Evolutionary conservation across 2,888 invertebrate genomes (phyloP).

Genomic region (Pammene fasciana): DNA sequence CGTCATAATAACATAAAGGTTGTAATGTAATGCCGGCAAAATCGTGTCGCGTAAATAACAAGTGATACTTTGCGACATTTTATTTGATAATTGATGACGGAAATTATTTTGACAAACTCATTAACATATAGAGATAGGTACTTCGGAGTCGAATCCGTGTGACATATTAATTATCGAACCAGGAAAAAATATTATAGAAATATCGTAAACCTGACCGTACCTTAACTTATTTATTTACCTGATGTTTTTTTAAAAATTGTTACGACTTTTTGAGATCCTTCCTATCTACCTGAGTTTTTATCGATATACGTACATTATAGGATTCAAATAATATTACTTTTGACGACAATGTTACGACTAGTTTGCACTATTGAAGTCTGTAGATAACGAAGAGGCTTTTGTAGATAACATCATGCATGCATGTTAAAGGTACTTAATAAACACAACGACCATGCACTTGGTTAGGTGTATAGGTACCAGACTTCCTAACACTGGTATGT

Average conservation of each 20-base stretch:
- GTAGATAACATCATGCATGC: conserved; percentile 24
- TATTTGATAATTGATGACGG: neutral
- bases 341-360: no score
- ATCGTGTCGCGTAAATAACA: conserved; percentile 29
- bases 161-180: neutral
- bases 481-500: conserved; percentile 32
- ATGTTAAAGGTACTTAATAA: conserved; percentile 19
- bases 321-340: conserved; percentile 1
- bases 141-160: neutral
- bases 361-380: neutral
- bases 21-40: conserved; percentile 16
- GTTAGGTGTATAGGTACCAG: conserved; percentile 40
- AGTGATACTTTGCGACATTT: neutral
- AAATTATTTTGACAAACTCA: neutral
- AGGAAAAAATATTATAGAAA: neutral
- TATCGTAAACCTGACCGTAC: conserved; percentile 7
- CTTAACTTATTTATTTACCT: conserved; percentile 13
- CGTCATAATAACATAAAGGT: neutral
- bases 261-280: neutral
- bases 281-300: neutral
- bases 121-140: conserved; percentile 7
- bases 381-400: conserved; percentile 12
- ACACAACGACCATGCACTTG: conserved; percentile 30
- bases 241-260: conserved; percentile 4
- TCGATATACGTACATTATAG: neutral